Percentiles rank a stretch among this genome's conserved stretches.
These are phyloP conservation scores for Notarius quadriscutis DNA, from an alignment of 2,113 vertebrate species.

Conservation along the genomic window DNA sequence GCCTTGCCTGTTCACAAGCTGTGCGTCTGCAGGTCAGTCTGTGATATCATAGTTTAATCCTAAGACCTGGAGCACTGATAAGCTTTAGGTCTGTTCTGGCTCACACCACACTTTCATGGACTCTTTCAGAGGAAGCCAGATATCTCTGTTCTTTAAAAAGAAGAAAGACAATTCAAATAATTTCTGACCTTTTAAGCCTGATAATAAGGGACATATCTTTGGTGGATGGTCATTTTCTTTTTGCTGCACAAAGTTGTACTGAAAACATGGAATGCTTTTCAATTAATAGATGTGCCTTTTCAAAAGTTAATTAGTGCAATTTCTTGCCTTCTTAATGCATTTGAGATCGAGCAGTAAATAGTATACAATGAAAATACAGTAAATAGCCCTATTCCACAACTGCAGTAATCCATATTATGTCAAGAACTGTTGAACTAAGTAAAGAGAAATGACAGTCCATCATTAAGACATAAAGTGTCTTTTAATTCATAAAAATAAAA, in stretches of 20 bases:
- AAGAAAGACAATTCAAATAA: background rate
- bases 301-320: too few species aligned
- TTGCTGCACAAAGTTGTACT: background rate
- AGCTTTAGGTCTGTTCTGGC: background rate
- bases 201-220: background rate
- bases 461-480: too few species aligned
- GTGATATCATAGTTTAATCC: slow-evolving; percentile 18
- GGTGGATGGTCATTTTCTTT: background rate
- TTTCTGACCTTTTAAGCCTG: background rate
- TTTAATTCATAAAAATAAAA: too few species aligned
- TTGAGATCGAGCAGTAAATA: too few species aligned
- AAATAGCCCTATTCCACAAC: too few species aligned
- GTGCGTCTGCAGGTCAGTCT: too few species aligned
- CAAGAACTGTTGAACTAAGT: too few species aligned
- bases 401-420: too few species aligned
- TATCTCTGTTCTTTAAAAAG: background rate
- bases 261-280: background rate
- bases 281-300: background rate
- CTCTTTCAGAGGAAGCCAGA: background rate
- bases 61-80: slow-evolving; percentile 1
- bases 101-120: slow-evolving; percentile 11
- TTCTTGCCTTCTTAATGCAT: too few species aligned
- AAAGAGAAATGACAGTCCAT: too few species aligned
- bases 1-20: too few species aligned
- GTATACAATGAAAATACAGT: too few species aligned